Base-by-base conservation (phyloP, 2,888 invertebrate species). In the Andrena marginata region DNA sequence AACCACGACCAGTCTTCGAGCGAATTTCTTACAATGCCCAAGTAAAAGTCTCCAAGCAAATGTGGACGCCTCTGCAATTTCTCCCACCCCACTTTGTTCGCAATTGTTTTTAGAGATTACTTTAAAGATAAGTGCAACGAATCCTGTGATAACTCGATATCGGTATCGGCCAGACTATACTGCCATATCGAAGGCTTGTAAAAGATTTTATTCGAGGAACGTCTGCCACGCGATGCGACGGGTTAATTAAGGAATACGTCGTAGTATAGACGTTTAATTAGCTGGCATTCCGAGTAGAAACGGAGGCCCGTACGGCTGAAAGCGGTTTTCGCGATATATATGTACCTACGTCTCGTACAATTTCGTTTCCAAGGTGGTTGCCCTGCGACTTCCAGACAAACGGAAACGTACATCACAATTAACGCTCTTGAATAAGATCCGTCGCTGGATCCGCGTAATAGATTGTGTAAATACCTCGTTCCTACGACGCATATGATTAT, bases 351-450 rank as follows among this genome's bases (percentile, higher is more conserved):
- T 20, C 48, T 10, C 20, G 0, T 63, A 48, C 10, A 63, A 35
- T 42, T 20, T 42, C 42, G 6, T 23, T 42, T 42, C 2, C 42
- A 3, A 63, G 42, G 33, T 63, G 42, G 23, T 35, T 20, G 63
- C 26, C n/a, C 20, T 6, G 63, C 63, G n/a, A 42, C 63, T 63
- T 23, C 10, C 35, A 20, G 23, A 8, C 13, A 63, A 42, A 63
- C 42, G n/a, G 63, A 42, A 42, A n/a, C 63, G 35, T 63, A 42
- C 23, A 3, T 62, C 42, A 42, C 63, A 63, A 42, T 63, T 35
- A 63, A 63, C 62, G 62, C 16, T 51, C 29, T n/a, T 51, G 67
- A 67, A 23, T 67, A 49, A 67, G 49, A 51, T 35, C 26, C 64
- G 20, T 7, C 31, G n/a, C 62, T 33, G n/a, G 20, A 8, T 51